Base-by-base conservation (phyloP, 2,888 invertebrate genomes). In the Agapostemon virescens region DNA sequence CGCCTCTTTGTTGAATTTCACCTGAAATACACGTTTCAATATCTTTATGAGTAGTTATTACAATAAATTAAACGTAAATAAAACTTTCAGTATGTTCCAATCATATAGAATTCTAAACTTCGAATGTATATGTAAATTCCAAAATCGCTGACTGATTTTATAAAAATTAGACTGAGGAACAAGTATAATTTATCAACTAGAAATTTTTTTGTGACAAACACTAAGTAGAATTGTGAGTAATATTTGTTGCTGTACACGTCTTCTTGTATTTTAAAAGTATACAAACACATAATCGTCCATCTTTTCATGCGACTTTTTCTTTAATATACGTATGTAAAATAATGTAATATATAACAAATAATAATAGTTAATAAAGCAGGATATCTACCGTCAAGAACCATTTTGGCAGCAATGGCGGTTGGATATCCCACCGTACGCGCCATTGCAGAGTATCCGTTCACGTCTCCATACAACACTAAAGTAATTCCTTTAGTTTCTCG, bases 1-100 rank as follows among this genome's bases (percentile, higher is more conserved):
- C 97, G 5, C 99, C 99, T 79, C 97, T 96, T 85, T 97, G 96
- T 93, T 99, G 99, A 88, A 99, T 99, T 94, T 99, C 99, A 89
- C 97, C 98, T 98, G 89, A 91, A 92, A 84, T 36, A 42, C 58
- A 74, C 30, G 23, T 63, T 36, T 11, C 1, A 20, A n/a, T 20
- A 52, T 13, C 6, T 9, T n/a, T 11, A 61, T 11, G 11, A 58
- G 17, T 20, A 30, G 1, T 7, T 1, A 30, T 26, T 26, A 15
- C 17, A 30, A 17, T 30, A 58, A 5, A 30, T 30, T 7, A 58
- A 9, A 2, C 17, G 7, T 45, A 45, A 45, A 20, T 20, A 20
- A 45, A 0, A 20, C 20, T 42, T 17, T 42, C 17, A 17, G 42
- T 20, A 20, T 45, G 0, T 20, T 45, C 7, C 20, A 20, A 45